A percentile compares a stretch with the other conserved stretches of the same genome.
Evolutionary conservation across 2,888 invertebrate genomes (phyloP).

Genomic region (Ischnus inquisitorius): DNA sequence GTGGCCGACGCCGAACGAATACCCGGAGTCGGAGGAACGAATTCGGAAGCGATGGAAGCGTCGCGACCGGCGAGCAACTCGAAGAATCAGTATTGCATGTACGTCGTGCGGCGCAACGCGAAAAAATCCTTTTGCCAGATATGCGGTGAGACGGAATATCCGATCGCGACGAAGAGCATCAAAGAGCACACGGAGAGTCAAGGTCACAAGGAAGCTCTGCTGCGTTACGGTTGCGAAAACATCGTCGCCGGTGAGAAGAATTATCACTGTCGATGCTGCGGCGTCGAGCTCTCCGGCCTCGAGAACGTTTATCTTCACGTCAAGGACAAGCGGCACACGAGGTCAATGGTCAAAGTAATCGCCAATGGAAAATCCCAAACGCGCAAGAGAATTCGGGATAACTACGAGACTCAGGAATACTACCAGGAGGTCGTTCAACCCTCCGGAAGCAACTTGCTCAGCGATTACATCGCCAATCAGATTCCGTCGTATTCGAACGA

Average conservation of each 20-base stretch:
- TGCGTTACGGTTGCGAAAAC: conserved; percentile 45
- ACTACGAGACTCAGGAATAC: not conserved
- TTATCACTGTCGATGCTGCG: conserved; percentile 44
- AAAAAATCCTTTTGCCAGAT: conserved; percentile 58
- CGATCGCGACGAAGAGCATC: conserved; percentile 24
- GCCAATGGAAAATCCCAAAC: not conserved
- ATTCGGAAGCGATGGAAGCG: not conserved
- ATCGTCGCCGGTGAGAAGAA: not conserved
- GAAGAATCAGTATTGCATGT: conserved; percentile 9
- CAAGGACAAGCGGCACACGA: conserved; percentile 6
- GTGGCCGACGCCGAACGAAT: not conserved
- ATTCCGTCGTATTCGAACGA: not conserved
- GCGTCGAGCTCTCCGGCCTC: not conserved
- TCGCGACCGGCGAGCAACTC: not conserved
- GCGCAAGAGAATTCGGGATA: not conserved
- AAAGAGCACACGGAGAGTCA: conserved; percentile 5
- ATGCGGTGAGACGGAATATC: conserved; percentile 22
- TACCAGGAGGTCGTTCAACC: not conserved
- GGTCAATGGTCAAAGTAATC: not conserved
- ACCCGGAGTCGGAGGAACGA: not conserved
- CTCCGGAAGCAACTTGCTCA: not conserved
- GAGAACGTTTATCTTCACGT: conserved; percentile 36
- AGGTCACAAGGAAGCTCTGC: conserved; percentile 4
- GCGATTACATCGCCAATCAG: not conserved
- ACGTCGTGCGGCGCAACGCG: conserved; percentile 41